Evolutionary conservation across 2,797 vertebrate genomes (phyloP).

Genomic region (Fratercula arctica): DNA sequence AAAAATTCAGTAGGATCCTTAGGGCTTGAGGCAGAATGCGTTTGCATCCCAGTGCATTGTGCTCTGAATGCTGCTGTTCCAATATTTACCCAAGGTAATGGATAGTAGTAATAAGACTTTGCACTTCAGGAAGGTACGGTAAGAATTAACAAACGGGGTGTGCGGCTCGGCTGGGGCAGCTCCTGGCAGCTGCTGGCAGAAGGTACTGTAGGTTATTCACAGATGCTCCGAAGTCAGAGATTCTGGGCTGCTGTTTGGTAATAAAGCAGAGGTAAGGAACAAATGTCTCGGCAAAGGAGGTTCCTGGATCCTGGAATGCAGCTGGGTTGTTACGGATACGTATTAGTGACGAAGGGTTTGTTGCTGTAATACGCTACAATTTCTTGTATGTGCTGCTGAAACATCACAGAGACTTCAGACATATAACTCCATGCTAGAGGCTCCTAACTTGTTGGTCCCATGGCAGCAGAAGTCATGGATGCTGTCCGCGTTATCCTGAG

Average conservation of each 20-base stretch:
- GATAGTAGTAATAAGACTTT: background rate
- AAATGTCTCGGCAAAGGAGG: background rate
- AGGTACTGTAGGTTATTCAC: background rate
- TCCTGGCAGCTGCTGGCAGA: background rate
- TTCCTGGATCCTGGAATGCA: background rate
- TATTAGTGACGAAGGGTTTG: background rate
- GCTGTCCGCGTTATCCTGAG: background rate
- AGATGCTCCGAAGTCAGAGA: background rate
- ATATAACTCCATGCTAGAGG: background rate
- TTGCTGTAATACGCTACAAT: background rate
- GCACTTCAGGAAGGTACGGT: background rate
- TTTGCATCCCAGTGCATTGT: background rate
- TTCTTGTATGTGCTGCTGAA: background rate
- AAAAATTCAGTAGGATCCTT: background rate
- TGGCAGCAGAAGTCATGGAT: background rate
- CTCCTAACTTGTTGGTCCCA: background rate
- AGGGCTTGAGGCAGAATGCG: background rate
- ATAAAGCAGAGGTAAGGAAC: background rate
- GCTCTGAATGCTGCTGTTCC: background rate
- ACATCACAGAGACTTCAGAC: accelerated
- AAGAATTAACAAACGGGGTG: background rate
- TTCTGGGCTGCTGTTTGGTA: background rate
- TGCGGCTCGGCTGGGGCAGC: background rate
- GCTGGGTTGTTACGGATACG: accelerated
- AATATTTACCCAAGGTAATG: background rate